A percentile compares a stretch with the other conserved stretches of the same genome.
Evolutionary conservation across 2,888 invertebrate genomes (phyloP).

Genomic region (Xylocampa areola): DNA sequence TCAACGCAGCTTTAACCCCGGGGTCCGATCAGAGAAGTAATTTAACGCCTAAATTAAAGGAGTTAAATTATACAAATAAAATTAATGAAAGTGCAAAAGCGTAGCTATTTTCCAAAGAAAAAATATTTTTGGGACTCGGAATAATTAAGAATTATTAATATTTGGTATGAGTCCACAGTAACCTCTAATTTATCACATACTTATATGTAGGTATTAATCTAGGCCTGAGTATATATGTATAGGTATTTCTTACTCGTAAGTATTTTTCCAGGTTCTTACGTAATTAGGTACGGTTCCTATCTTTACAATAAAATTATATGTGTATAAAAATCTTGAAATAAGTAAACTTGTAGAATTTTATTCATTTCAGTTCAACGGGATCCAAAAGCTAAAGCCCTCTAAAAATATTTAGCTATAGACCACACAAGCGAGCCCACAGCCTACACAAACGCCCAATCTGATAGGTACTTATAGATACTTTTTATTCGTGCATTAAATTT

Average conservation of each 20-base stretch:
- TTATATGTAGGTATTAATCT: conserved; percentile 10
- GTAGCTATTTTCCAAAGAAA: conserved; percentile 73
- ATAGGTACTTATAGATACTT: conserved; percentile 61
- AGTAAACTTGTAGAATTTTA: no score
- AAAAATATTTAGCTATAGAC: conserved; percentile 9
- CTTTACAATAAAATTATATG: no score
- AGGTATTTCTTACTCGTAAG: background rate
- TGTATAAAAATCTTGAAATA: no score
- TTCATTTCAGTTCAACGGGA: no score
- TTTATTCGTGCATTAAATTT: conserved; percentile 83
- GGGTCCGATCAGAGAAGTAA: conserved; percentile 73
- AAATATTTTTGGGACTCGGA: conserved; percentile 66
- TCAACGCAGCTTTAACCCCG: conserved; percentile 33
- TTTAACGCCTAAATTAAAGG: conserved; percentile 79
- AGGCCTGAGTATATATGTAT: conserved; percentile 5
- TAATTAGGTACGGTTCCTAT: no score
- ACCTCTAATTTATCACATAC: conserved; percentile 26
- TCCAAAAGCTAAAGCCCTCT: background rate
- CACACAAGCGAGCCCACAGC: conserved; percentile 19
- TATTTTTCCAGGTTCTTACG: background rate
- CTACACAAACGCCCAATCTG: conserved; percentile 50
- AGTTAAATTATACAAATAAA: conserved; percentile 82
- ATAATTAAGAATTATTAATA: conserved; percentile 61
- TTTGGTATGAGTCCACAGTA: conserved; percentile 21
- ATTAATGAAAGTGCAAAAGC: conserved; percentile 79